These are phyloP conservation scores for Nanorana parkeri DNA, from an alignment of 2,113 vertebrate species.

Conservation along the genomic window DNA sequence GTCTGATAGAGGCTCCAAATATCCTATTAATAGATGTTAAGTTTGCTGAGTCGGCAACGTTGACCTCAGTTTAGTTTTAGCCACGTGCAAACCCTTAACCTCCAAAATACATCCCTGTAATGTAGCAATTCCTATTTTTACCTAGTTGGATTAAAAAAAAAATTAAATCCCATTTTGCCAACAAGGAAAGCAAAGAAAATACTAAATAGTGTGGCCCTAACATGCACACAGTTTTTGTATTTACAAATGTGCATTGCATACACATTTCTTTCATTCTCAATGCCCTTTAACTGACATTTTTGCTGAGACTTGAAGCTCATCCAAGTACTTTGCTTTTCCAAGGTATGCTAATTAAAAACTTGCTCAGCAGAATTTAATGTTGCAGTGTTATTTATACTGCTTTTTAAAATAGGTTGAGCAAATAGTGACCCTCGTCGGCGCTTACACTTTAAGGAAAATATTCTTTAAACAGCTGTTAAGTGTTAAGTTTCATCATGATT, in stretches of 20 bases:
- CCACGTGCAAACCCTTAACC: neutral
- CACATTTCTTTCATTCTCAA: conserved; percentile 48
- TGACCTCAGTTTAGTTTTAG: conserved; percentile 11
- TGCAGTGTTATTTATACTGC: conserved; percentile 56
- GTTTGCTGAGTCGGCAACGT: conserved; percentile 23
- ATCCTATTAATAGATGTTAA: conserved; percentile 18
- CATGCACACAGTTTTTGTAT: conserved; percentile 18
- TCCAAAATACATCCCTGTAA: conserved; percentile 18
- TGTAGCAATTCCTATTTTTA: conserved; percentile 22
- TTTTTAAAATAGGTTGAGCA: conserved; percentile 37
- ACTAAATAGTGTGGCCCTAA: neutral
- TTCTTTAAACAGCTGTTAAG: conserved; percentile 17
- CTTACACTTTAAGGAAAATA: conserved; percentile 8
- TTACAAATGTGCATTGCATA: conserved; percentile 39
- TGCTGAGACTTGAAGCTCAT: conserved; percentile 56
- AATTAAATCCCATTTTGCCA: neutral
- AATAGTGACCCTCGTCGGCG: conserved; percentile 24
- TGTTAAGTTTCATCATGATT: conserved; percentile 1
- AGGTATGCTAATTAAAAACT: conserved; percentile 57
- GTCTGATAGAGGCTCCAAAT: neutral
- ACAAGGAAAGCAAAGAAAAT: conserved; percentile 12
- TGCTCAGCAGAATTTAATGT: conserved; percentile 56
- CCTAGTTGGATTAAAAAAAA: neutral
- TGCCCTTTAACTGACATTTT: conserved; percentile 57
- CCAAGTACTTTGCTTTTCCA: conserved; percentile 54